Evolutionary conservation across 2,888 invertebrate species (phyloP).

Genomic region (Rhaphigaster nebulosa): DNA sequence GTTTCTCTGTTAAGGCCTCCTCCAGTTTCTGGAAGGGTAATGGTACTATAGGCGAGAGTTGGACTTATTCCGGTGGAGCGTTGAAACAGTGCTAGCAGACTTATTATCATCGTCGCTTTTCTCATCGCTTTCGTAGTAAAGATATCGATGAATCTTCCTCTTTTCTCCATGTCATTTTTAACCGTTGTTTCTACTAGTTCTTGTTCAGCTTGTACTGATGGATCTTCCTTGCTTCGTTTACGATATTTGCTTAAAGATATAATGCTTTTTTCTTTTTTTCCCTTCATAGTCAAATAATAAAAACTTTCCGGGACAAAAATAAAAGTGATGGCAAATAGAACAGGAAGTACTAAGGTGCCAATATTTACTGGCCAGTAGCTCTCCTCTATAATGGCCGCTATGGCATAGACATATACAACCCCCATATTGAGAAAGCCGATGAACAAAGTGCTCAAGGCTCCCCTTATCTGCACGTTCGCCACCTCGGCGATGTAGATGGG

Average conservation of each 20-base stretch:
- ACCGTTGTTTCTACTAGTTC: constrained; percentile 64
- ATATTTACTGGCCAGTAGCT: constrained; percentile 63
- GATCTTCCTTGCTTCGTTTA: constrained; percentile 60
- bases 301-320: constrained; percentile 76
- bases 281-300: constrained; percentile 74
- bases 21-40: constrained; percentile 73
- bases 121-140: constrained; percentile 64
- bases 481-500: constrained; percentile 66
- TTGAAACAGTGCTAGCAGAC: constrained; percentile 65
- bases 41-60: constrained; percentile 75
- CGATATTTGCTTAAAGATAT: constrained; percentile 62
- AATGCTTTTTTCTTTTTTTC: constrained; percentile 67
- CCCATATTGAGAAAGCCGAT: constrained; percentile 65
- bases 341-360: constrained; percentile 69
- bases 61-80: constrained; percentile 78
- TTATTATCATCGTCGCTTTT: constrained; percentile 64
- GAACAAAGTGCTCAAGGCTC: constrained; percentile 66
- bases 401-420: constrained; percentile 64
- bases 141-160: constrained; percentile 63
- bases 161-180: constrained; percentile 63
- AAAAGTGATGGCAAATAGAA: constrained; percentile 71
- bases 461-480: constrained; percentile 65
- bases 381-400: constrained; percentile 63
- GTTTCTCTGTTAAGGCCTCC: constrained; percentile 63
- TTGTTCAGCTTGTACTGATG: constrained; percentile 58